Conservation (phyloP, 2,113 vertebrate genomes). For the Caretta caretta region DNA sequence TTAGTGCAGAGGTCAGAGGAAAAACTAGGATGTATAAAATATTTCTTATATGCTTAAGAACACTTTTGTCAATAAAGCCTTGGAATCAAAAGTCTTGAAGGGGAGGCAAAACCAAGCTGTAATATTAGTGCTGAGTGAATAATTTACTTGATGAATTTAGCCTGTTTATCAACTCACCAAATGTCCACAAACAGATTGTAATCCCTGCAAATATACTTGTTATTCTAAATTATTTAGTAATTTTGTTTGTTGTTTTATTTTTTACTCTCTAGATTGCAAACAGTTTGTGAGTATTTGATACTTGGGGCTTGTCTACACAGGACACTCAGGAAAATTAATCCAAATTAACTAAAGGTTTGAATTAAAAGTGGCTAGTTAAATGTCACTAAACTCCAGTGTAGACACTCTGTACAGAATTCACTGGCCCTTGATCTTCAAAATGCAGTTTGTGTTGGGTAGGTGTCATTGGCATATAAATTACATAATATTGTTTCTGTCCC, state of each 20-base stretch:
- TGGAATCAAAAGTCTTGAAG: conserved; percentile 59
- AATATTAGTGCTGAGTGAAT: conserved; percentile 58
- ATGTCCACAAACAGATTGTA: conserved; percentile 16
- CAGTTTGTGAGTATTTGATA: conserved; percentile 33
- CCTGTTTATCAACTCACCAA: conserved; percentile 39
- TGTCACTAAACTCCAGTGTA: not conserved
- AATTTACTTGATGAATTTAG: conserved; percentile 64
- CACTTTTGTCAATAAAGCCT: conserved; percentile 59
- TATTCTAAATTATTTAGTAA: conserved; percentile 1
- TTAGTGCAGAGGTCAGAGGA: conserved; percentile 41
- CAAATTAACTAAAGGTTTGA: not conserved
- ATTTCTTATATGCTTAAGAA: conserved; percentile 74
- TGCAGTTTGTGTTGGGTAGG: not conserved
- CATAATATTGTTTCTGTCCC: not conserved
- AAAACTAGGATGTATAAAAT: conserved; percentile 54
- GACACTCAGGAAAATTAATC: not conserved
- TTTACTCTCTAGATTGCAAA: not conserved
- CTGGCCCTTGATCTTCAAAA: not conserved
- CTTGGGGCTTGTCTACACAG: not conserved
- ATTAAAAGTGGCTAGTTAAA: not conserved
- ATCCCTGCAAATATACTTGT: conserved; percentile 33
- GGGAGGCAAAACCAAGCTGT: conserved; percentile 66
- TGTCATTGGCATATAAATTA: not conserved
- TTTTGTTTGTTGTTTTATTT: not conserved
- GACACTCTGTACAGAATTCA: not conserved